phyloP scores from a whole-genome alignment of 2,797 vertebrate genomes.

The Mycteria americana region DNA sequence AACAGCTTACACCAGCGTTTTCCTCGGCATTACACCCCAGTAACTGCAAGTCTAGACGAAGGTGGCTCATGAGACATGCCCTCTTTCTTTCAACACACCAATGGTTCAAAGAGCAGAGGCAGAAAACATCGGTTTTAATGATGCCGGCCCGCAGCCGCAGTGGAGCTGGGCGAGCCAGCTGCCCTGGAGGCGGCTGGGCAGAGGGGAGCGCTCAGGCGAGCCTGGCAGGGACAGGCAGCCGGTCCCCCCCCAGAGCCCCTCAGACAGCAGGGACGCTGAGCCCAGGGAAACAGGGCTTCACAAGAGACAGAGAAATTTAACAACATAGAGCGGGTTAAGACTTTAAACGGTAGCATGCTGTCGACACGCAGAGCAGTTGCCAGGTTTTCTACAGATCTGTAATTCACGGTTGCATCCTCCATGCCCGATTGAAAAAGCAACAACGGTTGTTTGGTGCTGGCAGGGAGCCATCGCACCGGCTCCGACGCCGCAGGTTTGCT shows the following conservation, averaged over 20 bases:
- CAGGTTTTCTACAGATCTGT: not conserved
- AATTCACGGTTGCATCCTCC: not conserved
- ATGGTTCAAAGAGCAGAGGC: not conserved
- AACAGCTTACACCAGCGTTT: not conserved
- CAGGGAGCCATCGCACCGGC: fast-evolving
- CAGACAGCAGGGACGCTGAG: fast-evolving
- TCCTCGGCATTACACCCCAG: not conserved
- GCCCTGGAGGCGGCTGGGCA: not conserved
- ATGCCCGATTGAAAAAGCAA: fast-evolving
- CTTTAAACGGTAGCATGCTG: not conserved
- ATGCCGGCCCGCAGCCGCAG: not conserved
- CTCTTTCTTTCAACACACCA: not conserved
- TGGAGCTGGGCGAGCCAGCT: not conserved
- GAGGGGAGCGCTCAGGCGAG: not conserved
- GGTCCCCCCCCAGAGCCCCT: not conserved
- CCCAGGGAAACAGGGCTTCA: not conserved
- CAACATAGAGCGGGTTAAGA: not conserved
- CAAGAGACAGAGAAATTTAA: not conserved
- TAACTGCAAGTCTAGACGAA: not conserved
- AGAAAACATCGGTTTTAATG: not conserved
- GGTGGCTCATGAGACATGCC: not conserved
- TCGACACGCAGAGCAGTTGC: fast-evolving
- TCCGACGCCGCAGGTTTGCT: fast-evolving
- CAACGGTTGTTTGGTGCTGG: no score
- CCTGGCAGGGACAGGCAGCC: not conserved